phyloP scores from a whole-genome alignment of 2,888 invertebrate genomes.

The Drosophila dives region DNA sequence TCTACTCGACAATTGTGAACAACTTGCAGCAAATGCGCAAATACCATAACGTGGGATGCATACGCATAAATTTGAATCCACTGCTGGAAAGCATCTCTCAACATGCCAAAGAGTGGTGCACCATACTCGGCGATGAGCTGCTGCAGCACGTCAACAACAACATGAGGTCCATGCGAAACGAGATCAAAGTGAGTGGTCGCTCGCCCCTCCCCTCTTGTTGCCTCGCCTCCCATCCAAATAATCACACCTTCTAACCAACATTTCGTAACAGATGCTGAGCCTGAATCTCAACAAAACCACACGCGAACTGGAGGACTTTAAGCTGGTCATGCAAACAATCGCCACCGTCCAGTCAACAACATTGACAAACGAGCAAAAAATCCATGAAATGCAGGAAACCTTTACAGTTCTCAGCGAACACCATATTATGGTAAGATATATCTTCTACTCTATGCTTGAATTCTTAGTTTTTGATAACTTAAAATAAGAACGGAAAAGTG shows the following conservation, averaged over 20 bases:
- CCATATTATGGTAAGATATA: slow-evolving; percentile 87
- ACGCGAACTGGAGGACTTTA: slow-evolving; percentile 92
- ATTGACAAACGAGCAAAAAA: slow-evolving; percentile 91
- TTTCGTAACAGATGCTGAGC: slow-evolving; percentile 85
- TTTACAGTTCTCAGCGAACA: slow-evolving; percentile 91
- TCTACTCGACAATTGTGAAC: slow-evolving; percentile 91
- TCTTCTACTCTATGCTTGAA: not conserved
- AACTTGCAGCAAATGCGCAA: slow-evolving; percentile 87
- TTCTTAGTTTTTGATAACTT: not conserved
- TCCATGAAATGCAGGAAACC: slow-evolving; percentile 90
- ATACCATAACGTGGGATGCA: slow-evolving; percentile 88
- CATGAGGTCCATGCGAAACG: slow-evolving; percentile 89
- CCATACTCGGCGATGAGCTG: slow-evolving; percentile 89
- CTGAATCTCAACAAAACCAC: slow-evolving; percentile 91
- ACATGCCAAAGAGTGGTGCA: slow-evolving; percentile 93
- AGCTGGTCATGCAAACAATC: slow-evolving; percentile 93
- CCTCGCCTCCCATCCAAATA: not conserved
- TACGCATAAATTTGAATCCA: slow-evolving; percentile 90
- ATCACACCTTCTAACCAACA: slow-evolving; percentile 11
- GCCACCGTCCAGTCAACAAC: slow-evolving; percentile 90
- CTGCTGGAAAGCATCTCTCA: slow-evolving; percentile 89
- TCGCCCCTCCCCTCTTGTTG: not conserved
- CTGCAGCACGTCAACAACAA: slow-evolving; percentile 88
- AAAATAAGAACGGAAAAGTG: not conserved
- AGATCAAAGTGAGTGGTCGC: slow-evolving; percentile 88